These are phyloP conservation scores for Drosophila engyochracea DNA, from an alignment of 2,888 invertebrate genomes.

Conservation along the genomic window DNA sequence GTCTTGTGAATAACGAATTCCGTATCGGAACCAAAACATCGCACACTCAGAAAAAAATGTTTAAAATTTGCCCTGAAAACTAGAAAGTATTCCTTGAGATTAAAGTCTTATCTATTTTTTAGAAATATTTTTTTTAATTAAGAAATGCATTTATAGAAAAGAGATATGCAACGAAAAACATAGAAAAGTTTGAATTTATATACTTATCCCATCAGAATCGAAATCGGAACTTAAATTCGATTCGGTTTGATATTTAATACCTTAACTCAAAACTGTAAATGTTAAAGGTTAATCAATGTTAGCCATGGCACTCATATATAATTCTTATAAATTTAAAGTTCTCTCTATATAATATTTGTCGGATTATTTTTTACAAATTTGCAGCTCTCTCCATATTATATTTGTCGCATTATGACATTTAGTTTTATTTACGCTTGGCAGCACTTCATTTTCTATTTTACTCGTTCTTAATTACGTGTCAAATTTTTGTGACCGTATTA, in stretches of 20 bases:
- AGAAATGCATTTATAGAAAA: background rate
- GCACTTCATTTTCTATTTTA: conserved; percentile 3
- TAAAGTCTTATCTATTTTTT: background rate
- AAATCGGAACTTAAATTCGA: background rate
- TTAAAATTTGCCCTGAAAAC: background rate
- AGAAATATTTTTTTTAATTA: background rate
- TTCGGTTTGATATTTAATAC: background rate
- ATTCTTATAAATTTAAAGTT: background rate
- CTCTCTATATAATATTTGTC: background rate
- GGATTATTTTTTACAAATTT: background rate
- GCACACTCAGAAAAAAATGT: background rate
- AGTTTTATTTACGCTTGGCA: conserved; percentile 21
- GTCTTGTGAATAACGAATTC: background rate
- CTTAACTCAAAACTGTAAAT: background rate
- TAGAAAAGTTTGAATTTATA: background rate
- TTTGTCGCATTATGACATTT: conserved; percentile 9
- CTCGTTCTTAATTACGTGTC: conserved; percentile 44
- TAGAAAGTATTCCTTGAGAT: background rate
- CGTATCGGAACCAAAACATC: background rate
- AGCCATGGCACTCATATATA: background rate
- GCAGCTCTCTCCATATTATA: background rate
- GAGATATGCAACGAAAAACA: background rate
- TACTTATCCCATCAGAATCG: background rate
- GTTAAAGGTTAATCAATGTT: background rate
- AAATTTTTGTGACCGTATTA: conserved; percentile 18